Evolutionary conservation across 2,888 invertebrate genomes (phyloP).

Genomic region (Netelia melanura): DNA sequence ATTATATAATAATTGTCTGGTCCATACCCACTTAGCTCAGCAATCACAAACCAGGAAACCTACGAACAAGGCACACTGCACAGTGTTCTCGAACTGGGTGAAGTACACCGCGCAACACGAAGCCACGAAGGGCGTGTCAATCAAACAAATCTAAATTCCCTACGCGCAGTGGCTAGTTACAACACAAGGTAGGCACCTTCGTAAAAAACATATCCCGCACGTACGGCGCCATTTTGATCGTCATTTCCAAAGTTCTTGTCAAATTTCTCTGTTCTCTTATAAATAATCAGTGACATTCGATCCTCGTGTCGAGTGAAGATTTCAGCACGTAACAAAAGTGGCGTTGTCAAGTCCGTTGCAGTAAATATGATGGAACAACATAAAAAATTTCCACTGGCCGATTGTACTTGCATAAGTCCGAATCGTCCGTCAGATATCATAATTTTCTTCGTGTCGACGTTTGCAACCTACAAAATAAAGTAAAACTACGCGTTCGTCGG

Average conservation of each 20-base stretch:
- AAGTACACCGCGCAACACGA: neutral
- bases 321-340: neutral
- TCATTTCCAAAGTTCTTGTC: constrained; percentile 3
- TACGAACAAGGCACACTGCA: constrained; percentile 5
- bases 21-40: constrained; percentile 50
- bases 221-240: neutral
- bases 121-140: neutral
- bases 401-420: neutral
- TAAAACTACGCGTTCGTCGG: neutral
- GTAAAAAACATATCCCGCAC: neutral
- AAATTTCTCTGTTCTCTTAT: neutral
- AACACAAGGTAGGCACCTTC: neutral
- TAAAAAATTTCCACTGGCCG: neutral
- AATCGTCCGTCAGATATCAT: neutral
- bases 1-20: constrained; percentile 48
- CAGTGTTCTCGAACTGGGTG: neutral
- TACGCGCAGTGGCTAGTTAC: neutral
- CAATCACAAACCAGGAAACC: constrained; percentile 34
- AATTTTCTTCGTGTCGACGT: neutral
- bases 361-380: neutral
- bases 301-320: neutral
- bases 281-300: neutral
- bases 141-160: neutral
- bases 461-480: neutral
- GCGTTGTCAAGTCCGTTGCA: neutral